phyloP scores from a whole-genome alignment of 1,140 invertebrate species.

The Proales similis region DNA sequence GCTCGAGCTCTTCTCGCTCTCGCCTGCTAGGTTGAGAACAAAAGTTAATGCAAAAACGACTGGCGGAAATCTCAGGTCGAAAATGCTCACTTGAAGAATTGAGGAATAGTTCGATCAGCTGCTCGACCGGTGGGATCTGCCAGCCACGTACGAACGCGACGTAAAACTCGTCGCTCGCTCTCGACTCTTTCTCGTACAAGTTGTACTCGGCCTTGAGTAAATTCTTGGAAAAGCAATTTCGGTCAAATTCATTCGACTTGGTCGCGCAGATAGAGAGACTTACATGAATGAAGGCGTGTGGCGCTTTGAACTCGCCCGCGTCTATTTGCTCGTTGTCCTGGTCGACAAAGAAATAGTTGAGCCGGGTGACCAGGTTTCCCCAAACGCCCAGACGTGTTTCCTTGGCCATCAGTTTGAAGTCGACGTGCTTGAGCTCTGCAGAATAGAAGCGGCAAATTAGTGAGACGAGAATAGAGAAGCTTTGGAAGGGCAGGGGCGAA shows the following conservation, averaged over 20 bases:
- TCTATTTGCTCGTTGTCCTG: not conserved
- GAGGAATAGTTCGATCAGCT: constrained; percentile 10
- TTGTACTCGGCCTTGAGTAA: not conserved
- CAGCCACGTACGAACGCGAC: constrained; percentile 29
- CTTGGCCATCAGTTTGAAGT: constrained; percentile 15
- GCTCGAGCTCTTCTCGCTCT: constrained; percentile 1
- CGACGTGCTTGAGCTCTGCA: constrained; percentile 5
- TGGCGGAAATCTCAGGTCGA: not conserved
- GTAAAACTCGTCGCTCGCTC: constrained; percentile 26
- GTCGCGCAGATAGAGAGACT: too few relatives aligned
- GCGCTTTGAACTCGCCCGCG: constrained; percentile 6
- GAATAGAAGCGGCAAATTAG: too few relatives aligned
- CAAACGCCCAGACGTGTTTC: constrained; percentile 26
- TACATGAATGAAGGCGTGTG: constrained; percentile 5
- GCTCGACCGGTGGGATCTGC: constrained; percentile 2
- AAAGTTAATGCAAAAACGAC: not conserved
- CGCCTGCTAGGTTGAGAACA: not conserved
- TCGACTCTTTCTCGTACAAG: constrained; percentile 10
- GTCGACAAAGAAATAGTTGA: constrained; percentile 27
- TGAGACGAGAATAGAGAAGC: too few relatives aligned
- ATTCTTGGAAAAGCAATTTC: not conserved
- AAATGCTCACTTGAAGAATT: constrained; percentile 25
- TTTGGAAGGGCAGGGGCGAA: too few relatives aligned
- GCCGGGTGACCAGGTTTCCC: constrained; percentile 17
- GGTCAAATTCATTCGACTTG: constrained; percentile 1